Base-by-base conservation (phyloP, 2,797 vertebrate species). In the Microchirus variegatus region DNA sequence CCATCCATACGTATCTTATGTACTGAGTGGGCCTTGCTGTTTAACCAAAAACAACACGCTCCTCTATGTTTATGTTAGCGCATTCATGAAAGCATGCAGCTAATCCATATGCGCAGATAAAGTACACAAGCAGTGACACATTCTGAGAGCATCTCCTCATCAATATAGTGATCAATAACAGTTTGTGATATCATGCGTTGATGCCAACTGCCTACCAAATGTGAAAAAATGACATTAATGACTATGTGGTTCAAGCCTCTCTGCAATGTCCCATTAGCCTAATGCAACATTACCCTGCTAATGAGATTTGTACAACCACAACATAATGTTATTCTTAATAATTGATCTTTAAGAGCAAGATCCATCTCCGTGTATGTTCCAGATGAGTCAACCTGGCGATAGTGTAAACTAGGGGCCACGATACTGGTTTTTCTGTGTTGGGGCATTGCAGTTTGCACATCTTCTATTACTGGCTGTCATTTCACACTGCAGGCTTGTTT, bases 231-330 rank as follows among this genome's bases (percentile, higher is more conserved):
- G 5, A 3, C 31, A 6, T 31, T 31, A 31, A 31, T 6, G 5
- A 31, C 31, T 3, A 6, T 31, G 51, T 58, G 62, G 59, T 54
- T 58, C 3, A 68, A 26, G 64, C 19, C 69, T 14, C 56, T 67
- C 47, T 70, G 59, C 59, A 52, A 64, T 71, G 68, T 77, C 56
- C 68, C 73, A 71, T 81, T 75, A 82, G 68, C 50, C 52, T 72
- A 68, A 83, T 71, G 53, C 54, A 57, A 66, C 70, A 68, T 84
- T 75, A 80, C 57, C 59, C 59, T 62, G 40, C 59, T 84, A 76
- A 77, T 86, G 73, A 80, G 70, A 54, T 18, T 37, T 13, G 17
- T 53, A 56, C 41, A 52, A 60, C 68, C 55, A 58, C 19, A 1
- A 38, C 31, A 54, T 54, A 69, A 68, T 68, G 57, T 75, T 74